These are phyloP conservation scores for Diarsia rubi DNA, from an alignment of 2,888 invertebrate species.

Conservation along the genomic window DNA sequence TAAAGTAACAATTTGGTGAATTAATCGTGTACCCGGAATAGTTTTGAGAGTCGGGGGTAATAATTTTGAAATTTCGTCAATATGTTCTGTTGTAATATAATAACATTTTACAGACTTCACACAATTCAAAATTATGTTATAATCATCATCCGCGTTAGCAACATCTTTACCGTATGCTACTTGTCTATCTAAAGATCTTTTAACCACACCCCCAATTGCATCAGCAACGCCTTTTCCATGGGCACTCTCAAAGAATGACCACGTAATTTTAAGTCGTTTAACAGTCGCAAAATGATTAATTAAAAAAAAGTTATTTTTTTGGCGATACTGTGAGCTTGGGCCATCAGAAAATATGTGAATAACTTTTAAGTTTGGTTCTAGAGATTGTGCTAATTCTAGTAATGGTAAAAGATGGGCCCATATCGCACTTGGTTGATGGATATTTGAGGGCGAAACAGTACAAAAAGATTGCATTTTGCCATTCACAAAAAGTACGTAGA, in stretches of 20 bases:
- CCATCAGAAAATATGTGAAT: conserved; percentile 4
- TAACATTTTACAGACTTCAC: not conserved
- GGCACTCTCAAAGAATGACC: conserved; percentile 8
- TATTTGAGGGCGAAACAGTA: no score
- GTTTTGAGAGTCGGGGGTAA: conserved; percentile 16
- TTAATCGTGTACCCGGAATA: conserved; percentile 21
- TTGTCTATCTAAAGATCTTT: conserved; percentile 4
- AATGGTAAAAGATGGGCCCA: conserved; percentile 12
- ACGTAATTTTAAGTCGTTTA: not conserved
- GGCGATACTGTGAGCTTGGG: not conserved
- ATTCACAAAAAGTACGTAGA: conserved; percentile 8
- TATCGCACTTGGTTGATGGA: conserved; percentile 13
- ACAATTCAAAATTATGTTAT: not conserved
- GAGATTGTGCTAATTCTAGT: not conserved
- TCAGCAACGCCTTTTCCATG: conserved; percentile 8
- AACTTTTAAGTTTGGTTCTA: not conserved
- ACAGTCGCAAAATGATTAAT: not conserved
- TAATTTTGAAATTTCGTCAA: conserved; percentile 30
- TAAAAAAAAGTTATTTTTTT: not conserved
- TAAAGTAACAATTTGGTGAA: conserved; percentile 31
- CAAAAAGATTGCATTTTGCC: conserved; percentile 19
- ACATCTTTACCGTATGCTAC: conserved; percentile 4
- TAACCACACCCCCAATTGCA: conserved; percentile 1
- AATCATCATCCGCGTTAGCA: conserved; percentile 20
- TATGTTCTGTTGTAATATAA: conserved; percentile 21